These are phyloP conservation scores for Clamator glandarius DNA, from an alignment of 2,797 vertebrate genomes.

Conservation along the genomic window DNA sequence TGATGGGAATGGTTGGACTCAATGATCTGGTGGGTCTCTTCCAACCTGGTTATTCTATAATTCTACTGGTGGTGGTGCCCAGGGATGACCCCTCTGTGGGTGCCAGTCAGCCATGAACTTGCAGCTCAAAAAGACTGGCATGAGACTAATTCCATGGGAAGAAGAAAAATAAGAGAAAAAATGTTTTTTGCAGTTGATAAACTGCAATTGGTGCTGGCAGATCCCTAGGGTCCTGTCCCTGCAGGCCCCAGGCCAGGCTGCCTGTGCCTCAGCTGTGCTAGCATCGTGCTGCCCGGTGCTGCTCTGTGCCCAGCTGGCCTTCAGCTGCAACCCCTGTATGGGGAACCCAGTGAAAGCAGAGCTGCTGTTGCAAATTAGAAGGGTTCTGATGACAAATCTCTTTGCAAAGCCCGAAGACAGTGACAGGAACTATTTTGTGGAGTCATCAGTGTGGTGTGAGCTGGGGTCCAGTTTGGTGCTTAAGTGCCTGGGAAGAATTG, in stretches of 20 bases:
- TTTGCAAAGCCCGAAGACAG: neutral
- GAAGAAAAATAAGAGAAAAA: neutral
- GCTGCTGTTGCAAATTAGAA: slow-evolving; percentile 35
- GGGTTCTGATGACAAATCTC: slow-evolving; percentile 38
- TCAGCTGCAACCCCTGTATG: slow-evolving; percentile 52
- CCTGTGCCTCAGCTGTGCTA: slow-evolving; percentile 56
- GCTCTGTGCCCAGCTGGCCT: slow-evolving; percentile 58
- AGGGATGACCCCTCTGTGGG: neutral
- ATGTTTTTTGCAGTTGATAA: neutral
- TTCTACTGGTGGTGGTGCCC: no score
- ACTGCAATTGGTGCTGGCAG: neutral
- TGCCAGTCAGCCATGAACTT: neutral
- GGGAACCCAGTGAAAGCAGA: neutral
- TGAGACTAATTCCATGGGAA: neutral
- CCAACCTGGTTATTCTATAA: no score
- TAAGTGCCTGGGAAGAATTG: neutral
- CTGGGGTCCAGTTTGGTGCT: neutral
- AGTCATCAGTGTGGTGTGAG: neutral
- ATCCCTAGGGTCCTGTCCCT: neutral
- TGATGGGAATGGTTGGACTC: no score
- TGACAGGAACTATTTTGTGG: neutral
- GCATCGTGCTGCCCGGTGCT: neutral
- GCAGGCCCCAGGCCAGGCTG: neutral
- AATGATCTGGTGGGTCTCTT: no score
- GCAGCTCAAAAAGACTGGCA: neutral